Evolutionary conservation across 2,113 vertebrate genomes (phyloP).

Genomic region (Myocastor coypus): DNA sequence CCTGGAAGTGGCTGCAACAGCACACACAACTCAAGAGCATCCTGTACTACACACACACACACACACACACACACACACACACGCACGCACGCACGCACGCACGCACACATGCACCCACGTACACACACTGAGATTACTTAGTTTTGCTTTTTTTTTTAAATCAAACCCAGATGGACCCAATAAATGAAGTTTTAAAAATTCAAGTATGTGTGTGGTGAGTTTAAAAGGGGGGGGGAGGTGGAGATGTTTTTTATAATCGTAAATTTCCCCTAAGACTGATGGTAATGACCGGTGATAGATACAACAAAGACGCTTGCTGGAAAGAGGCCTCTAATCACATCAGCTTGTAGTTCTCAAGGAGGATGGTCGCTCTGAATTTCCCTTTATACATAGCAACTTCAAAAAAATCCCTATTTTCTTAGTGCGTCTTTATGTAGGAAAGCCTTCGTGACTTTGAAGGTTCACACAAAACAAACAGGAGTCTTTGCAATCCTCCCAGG

Average conservation of each 20-base stretch:
- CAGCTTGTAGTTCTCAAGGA: conserved; percentile 71
- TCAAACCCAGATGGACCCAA: neutral
- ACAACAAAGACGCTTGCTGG: conserved; percentile 57
- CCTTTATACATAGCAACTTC: conserved; percentile 84
- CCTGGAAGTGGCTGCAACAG: conserved; percentile 68
- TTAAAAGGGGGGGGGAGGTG: neutral
- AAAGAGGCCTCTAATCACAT: conserved; percentile 68
- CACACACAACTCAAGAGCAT: conserved; percentile 51
- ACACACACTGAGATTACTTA: neutral
- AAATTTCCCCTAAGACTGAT: conserved; percentile 19
- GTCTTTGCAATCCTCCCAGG: conserved; percentile 83
- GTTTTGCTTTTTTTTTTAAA: neutral
- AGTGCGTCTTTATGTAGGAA: conserved; percentile 82
- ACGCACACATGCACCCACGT: neutral
- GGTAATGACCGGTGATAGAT: conserved; percentile 61
- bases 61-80: neutral
- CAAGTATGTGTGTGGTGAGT: neutral
- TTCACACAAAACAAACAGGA: conserved; percentile 87
- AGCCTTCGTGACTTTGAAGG: conserved; percentile 86
- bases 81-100: neutral
- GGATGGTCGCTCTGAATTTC: conserved; percentile 71
- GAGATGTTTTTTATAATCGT: neutral
- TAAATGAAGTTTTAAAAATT: conserved; percentile 43
- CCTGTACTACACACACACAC: neutral
- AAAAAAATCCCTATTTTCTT: conserved; percentile 81